Evolutionary conservation across 1,140 invertebrate genomes (phyloP).

Genomic region (Choristoneura fumiferana): DNA sequence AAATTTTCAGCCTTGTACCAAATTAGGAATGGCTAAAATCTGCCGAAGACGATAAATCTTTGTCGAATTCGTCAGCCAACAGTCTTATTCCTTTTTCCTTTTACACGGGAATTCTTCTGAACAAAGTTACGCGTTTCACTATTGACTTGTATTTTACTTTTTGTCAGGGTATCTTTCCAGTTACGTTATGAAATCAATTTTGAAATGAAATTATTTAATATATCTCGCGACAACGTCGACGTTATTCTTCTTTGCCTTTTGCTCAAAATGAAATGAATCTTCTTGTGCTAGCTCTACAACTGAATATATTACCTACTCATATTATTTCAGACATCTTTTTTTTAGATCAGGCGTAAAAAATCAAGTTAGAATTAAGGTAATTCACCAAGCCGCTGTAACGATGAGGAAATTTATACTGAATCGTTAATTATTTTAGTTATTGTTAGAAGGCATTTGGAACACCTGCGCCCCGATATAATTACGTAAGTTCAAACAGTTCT

Average conservation of each 20-base stretch:
- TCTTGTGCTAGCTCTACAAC: too few relatives aligned
- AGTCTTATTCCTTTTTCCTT: conserved; percentile 41
- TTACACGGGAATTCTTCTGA: conserved; percentile 32
- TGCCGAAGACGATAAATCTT: conserved; percentile 41
- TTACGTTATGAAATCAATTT: neutral
- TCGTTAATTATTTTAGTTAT: conserved; percentile 16
- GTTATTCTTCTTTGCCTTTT: too few relatives aligned
- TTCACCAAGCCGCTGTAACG: neutral
- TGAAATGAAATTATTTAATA: neutral
- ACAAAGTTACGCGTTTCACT: conserved; percentile 37
- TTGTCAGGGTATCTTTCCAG: neutral
- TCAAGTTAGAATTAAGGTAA: neutral
- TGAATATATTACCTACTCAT: too few relatives aligned
- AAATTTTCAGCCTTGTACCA: conserved; percentile 24
- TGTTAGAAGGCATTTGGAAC: conserved; percentile 8
- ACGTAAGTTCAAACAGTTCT: conserved; percentile 7
- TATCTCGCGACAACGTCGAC: too few relatives aligned
- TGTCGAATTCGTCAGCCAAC: conserved; percentile 50
- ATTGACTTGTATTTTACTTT: conserved; percentile 5
- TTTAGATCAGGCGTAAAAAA: neutral
- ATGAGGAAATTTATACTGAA: neutral
- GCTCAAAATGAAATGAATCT: too few relatives aligned
- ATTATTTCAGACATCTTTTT: neutral
- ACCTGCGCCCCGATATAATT: conserved; percentile 12
- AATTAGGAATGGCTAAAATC: conserved; percentile 43